These are phyloP conservation scores for Parascotia fuliginaria DNA, from an alignment of 2,888 invertebrate species.

Conservation along the genomic window DNA sequence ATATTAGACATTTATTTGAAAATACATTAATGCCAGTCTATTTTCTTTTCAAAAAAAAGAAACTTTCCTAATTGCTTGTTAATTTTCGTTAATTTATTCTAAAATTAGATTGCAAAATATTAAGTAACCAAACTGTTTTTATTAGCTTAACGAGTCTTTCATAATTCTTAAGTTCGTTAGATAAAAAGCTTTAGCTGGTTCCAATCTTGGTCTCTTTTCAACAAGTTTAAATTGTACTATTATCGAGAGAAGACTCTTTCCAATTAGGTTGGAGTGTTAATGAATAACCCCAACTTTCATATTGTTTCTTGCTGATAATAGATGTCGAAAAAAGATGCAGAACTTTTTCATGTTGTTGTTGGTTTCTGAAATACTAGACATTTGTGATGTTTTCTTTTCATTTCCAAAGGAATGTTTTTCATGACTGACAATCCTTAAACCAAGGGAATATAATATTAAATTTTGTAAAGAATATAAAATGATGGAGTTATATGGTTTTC, in stretches of 20 bases:
- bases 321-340: not conserved
- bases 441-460: no score
- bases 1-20: no score
- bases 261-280: conserved; percentile 30
- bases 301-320: conserved; percentile 31
- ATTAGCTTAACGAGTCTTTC: conserved; percentile 23
- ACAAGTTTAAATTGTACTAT: conserved; percentile 37
- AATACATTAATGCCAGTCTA: no score
- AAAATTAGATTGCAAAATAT: conserved; percentile 23
- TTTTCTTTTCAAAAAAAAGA: no score
- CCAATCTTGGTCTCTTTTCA: conserved; percentile 32
- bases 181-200: conserved; percentile 24
- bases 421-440: no score
- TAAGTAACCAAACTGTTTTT: conserved; percentile 10
- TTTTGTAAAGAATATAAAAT: no score
- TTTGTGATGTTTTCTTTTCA: no score
- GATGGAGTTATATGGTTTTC: no score
- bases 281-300: conserved; percentile 31
- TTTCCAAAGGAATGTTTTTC: no score
- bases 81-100: conserved; percentile 5
- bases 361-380: no score
- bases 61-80: not conserved
- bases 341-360: not conserved
- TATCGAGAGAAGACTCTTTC: conserved; percentile 16
- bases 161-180: conserved; percentile 10